These are phyloP conservation scores for Crocodylus rhombifer DNA, from an alignment of 2,797 vertebrate genomes.

Conservation along the genomic window DNA sequence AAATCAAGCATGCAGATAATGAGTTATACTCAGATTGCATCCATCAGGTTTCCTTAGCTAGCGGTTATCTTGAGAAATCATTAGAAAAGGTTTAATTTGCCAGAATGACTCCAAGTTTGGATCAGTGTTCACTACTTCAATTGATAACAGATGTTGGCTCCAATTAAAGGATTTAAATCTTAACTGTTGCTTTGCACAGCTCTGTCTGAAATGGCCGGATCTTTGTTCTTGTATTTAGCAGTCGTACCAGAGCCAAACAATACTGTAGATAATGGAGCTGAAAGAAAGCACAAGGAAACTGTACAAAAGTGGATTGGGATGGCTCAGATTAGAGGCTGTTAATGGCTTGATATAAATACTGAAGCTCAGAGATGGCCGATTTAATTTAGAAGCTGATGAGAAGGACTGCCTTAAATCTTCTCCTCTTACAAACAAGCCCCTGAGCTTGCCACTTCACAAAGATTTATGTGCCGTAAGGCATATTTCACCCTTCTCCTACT, in stretches of 20 bases:
- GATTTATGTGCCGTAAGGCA: not conserved
- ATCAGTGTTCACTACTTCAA: constrained; percentile 38
- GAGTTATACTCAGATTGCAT: not conserved
- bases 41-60: constrained; percentile 8
- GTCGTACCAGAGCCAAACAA: constrained; percentile 46
- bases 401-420: constrained; percentile 11
- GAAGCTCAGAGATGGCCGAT: not conserved
- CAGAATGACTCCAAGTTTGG: constrained; percentile 55
- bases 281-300: constrained; percentile 58
- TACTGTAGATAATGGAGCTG: constrained; percentile 48
- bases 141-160: constrained; percentile 62
- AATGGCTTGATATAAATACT: not conserved
- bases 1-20: not conserved
- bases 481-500: not conserved
- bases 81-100: constrained; percentile 53
- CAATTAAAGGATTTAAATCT: constrained; percentile 35
- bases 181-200: constrained; percentile 34
- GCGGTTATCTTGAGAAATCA: constrained; percentile 22
- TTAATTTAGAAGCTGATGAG: constrained; percentile 37
- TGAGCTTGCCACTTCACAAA: not conserved
- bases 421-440: not conserved
- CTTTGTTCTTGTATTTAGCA: constrained; percentile 57
- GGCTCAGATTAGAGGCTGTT: not conserved
- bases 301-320: constrained; percentile 24
- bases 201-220: constrained; percentile 64